Conservation (phyloP, 1,140 invertebrate genomes). For the Ridgeia piscesae region DNA sequence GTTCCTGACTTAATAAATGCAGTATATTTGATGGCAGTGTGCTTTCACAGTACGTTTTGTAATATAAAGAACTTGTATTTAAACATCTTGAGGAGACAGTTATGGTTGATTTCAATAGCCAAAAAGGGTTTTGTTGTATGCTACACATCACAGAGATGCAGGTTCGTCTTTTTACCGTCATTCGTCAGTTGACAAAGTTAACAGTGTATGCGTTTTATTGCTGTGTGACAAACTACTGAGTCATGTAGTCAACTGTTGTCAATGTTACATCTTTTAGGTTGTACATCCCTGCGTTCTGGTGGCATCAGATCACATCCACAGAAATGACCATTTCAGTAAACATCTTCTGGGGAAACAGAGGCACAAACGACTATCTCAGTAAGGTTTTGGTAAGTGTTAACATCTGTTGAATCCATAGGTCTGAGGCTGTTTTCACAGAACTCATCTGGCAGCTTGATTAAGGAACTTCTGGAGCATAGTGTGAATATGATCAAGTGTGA, state of each 20-base stretch:
- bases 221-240: no score
- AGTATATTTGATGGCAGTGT: no score
- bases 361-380: slow-evolving; percentile 32
- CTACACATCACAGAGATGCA: not conserved
- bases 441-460: not conserved
- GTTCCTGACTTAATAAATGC: no score
- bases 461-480: not conserved
- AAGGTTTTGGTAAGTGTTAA: slow-evolving; percentile 31
- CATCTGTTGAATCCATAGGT: not conserved
- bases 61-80: not conserved
- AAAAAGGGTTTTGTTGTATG: not conserved
- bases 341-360: slow-evolving; percentile 37
- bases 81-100: not conserved
- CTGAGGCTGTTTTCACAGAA: not conserved
- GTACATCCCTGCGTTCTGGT: slow-evolving; percentile 40
- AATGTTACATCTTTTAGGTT: slow-evolving; percentile 23
- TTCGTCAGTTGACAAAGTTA: not conserved
- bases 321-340: slow-evolving; percentile 37
- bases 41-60: no score
- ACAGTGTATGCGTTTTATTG: not conserved
- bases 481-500: no score
- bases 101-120: not conserved
- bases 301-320: slow-evolving; percentile 37
- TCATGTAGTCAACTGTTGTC: not conserved
- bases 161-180: not conserved